A percentile compares a stretch with the other conserved stretches of the same genome.
Conservation (phyloP, 1,140 invertebrate genomes). For the Anagrus nilaparvatae region DNA sequence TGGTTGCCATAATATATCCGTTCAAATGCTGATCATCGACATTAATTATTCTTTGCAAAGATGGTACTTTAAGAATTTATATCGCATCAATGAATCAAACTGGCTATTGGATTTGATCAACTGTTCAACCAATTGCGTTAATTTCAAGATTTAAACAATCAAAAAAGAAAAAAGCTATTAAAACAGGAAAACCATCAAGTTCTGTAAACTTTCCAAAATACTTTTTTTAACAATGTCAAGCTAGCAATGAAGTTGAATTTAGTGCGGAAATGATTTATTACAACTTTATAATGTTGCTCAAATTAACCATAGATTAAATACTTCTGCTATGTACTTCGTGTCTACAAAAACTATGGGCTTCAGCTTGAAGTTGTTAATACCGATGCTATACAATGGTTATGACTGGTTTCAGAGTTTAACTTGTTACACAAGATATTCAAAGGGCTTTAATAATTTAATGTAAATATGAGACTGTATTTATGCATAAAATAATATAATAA, state of each 20-base stretch:
- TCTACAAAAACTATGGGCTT: constrained; percentile 84
- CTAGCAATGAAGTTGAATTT: constrained; percentile 87
- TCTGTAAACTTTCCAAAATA: constrained; percentile 76
- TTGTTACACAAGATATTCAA: constrained; percentile 79
- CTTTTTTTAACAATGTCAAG: constrained; percentile 91
- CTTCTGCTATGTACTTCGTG: constrained; percentile 80
- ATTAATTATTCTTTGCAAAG: constrained; percentile 87
- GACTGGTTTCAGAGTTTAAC: constrained; percentile 70
- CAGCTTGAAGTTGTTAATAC: constrained; percentile 80
- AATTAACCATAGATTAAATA: constrained; percentile 86
- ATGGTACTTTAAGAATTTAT: constrained; percentile 87
- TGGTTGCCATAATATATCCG: constrained; percentile 86
- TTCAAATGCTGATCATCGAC: constrained; percentile 72
- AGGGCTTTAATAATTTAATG: too few relatives aligned
- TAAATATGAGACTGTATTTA: too few relatives aligned
- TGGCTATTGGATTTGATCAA: constrained; percentile 70
- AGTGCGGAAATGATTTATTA: constrained; percentile 89
- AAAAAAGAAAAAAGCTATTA: constrained; percentile 50
- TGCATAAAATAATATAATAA: too few relatives aligned
- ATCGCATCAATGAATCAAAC: constrained; percentile 68
- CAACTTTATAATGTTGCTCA: constrained; percentile 94
- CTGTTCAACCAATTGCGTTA: constrained; percentile 57
- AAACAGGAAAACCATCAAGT: constrained; percentile 46
- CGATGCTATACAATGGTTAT: constrained; percentile 81
- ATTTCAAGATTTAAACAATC: constrained; percentile 37